These are phyloP conservation scores for Trichacis sp. DNA, from an alignment of 2,888 invertebrate species.

Conservation along the genomic window DNA sequence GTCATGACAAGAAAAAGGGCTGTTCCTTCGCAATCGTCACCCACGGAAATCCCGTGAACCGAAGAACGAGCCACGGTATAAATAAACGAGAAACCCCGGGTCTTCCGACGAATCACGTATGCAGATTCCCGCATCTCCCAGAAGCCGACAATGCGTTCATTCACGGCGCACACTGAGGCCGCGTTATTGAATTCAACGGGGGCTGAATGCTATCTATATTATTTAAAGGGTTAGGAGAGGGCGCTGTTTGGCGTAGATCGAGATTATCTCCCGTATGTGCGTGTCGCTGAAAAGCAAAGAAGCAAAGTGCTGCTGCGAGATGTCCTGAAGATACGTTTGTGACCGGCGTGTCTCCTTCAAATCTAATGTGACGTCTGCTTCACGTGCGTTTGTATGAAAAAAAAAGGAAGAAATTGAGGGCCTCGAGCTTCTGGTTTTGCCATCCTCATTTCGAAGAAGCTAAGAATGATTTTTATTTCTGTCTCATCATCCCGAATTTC, in stretches of 20 bases:
- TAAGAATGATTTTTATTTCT: slow-evolving; percentile 14
- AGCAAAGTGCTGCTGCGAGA: slow-evolving; percentile 61
- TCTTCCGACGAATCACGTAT: slow-evolving; percentile 19
- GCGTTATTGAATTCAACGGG: slow-evolving; percentile 61
- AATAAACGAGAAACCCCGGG: slow-evolving; percentile 21
- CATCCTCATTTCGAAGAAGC: slow-evolving; percentile 9
- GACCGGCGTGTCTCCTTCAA: slow-evolving; percentile 57
- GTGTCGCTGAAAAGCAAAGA: slow-evolving; percentile 66
- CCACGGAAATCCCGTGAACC: not conserved
- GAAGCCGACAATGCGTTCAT: slow-evolving; percentile 57
- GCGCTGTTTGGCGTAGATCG: slow-evolving; percentile 66
- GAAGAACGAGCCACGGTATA: not conserved
- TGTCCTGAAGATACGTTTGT: slow-evolving; percentile 55
- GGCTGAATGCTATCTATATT: slow-evolving; percentile 67
- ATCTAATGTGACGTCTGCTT: slow-evolving; percentile 68
- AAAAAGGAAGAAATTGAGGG: not conserved
- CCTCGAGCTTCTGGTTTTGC: slow-evolving; percentile 5
- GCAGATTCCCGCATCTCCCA: slow-evolving; percentile 43
- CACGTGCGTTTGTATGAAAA: slow-evolving; percentile 47
- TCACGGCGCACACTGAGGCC: slow-evolving; percentile 53
- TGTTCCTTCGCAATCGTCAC: not conserved
- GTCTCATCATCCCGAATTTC: not conserved
- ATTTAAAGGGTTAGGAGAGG: slow-evolving; percentile 58
- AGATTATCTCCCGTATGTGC: slow-evolving; percentile 64
- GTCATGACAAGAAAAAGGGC: too few species aligned